phyloP scores from a whole-genome alignment of 2,888 invertebrate genomes.

The Sarcophaga variegata region DNA sequence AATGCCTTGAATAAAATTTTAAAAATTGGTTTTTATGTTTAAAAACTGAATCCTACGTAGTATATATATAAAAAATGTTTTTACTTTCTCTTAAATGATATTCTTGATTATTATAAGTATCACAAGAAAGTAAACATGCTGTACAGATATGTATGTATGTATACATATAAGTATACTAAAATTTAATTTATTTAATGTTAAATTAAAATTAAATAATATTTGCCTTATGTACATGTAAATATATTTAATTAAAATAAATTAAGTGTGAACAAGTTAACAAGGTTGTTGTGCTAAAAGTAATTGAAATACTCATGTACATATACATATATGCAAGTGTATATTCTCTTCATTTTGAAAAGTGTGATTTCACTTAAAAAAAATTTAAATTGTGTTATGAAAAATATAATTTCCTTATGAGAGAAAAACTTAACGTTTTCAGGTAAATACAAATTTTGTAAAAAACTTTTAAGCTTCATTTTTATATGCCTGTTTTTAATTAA shows the following conservation, averaged over 20 bases:
- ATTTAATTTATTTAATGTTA: too few species aligned
- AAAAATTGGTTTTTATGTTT: too few species aligned
- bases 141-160: too few species aligned
- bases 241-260: not conserved
- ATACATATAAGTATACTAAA: too few species aligned
- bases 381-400: conserved; percentile 45
- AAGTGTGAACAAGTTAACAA: conserved; percentile 8
- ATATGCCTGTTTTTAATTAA: conserved; percentile 48
- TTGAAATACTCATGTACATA: conserved; percentile 1
- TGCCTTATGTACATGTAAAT: not conserved
- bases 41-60: too few species aligned
- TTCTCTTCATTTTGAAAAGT: not conserved
- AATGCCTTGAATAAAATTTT: too few species aligned
- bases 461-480: conserved; percentile 34
- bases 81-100: too few species aligned
- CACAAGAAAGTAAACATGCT: too few species aligned
- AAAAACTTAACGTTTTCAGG: conserved; percentile 36
- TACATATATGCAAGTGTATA: not conserved
- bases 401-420: conserved; percentile 33
- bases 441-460: conserved; percentile 57
- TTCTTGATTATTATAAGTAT: too few species aligned
- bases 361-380: not conserved
- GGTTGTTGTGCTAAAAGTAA: not conserved
- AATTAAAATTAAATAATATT: too few species aligned
- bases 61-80: too few species aligned